phyloP scores from a whole-genome alignment of 1,140 invertebrate species.

The Bursaphelenchus mucronatus region DNA sequence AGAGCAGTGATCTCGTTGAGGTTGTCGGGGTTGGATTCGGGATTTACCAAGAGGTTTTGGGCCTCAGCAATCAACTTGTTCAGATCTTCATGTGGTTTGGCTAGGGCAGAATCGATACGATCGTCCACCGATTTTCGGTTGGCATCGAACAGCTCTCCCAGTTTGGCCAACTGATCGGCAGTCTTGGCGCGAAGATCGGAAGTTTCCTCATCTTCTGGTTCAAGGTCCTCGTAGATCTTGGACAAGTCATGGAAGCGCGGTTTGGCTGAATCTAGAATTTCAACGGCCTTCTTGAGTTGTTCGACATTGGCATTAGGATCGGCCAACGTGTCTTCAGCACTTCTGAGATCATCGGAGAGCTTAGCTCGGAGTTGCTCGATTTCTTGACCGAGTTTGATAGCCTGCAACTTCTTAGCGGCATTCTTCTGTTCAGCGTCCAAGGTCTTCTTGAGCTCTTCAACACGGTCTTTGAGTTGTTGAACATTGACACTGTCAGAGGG shows the following conservation, averaged over 20 bases:
- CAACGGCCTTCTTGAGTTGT: neutral
- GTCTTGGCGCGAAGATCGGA: neutral
- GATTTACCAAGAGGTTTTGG: neutral
- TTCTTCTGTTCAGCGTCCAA: neutral
- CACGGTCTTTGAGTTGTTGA: too few relatives aligned
- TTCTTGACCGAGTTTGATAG: too few relatives aligned
- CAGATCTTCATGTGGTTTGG: slow-evolving; percentile 5
- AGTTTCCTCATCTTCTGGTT: slow-evolving; percentile 1
- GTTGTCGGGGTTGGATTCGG: neutral
- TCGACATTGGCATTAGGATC: slow-evolving; percentile 3
- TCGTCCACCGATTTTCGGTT: neutral
- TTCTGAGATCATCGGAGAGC: slow-evolving; percentile 2
- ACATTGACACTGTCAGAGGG: too few relatives aligned
- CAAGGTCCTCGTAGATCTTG: slow-evolving; percentile 4
- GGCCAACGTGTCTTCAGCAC: neutral
- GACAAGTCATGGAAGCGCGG: neutral
- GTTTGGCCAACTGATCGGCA: slow-evolving; percentile 14
- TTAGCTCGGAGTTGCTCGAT: too few relatives aligned
- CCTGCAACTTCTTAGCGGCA: too few relatives aligned
- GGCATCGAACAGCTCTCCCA: slow-evolving; percentile 5
- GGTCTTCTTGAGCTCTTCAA: neutral
- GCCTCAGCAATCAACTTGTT: neutral
- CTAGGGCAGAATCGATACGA: neutral
- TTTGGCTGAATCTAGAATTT: neutral
- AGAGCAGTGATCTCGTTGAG: neutral